phyloP scores from a whole-genome alignment of 1,140 invertebrate genomes.

The Megathymus violae region DNA sequence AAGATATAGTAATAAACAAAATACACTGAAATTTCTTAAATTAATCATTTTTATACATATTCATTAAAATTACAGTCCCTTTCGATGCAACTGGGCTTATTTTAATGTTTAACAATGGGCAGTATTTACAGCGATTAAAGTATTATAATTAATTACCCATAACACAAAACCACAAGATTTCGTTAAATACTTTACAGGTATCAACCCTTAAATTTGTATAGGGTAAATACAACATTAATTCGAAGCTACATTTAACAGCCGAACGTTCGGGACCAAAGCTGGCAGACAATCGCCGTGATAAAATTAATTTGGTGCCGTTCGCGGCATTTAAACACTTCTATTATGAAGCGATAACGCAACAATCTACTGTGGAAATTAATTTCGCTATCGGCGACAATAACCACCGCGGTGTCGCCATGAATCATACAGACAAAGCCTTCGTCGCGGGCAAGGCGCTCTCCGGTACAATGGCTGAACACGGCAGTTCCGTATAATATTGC shows the following conservation, averaged over 20 bases:
- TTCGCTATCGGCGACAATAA: conserved; percentile 32
- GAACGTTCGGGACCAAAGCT: not conserved
- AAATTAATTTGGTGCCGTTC: conserved; percentile 27
- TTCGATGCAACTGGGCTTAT: no score
- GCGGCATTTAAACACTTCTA: conserved; percentile 30
- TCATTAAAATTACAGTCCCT: no score
- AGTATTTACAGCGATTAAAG: no score
- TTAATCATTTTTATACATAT: no score
- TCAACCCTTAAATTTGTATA: not conserved
- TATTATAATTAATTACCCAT: no score
- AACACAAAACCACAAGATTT: not conserved
- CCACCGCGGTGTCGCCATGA: conserved; percentile 24
- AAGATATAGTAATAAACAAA: no score
- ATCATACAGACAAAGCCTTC: conserved; percentile 29
- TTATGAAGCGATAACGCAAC: conserved; percentile 29
- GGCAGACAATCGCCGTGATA: conserved; percentile 5
- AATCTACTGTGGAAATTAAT: conserved; percentile 32
- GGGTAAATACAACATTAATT: not conserved
- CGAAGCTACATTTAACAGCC: not conserved
- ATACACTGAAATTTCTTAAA: no score
- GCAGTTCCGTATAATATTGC: conserved; percentile 29
- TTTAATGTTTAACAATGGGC: no score
- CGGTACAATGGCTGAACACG: conserved; percentile 17
- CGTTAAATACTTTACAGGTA: not conserved
- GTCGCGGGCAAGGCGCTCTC: conserved; percentile 25